phyloP scores from a whole-genome alignment of 2,797 vertebrate genomes.

The Melanotaenia boesemani region DNA sequence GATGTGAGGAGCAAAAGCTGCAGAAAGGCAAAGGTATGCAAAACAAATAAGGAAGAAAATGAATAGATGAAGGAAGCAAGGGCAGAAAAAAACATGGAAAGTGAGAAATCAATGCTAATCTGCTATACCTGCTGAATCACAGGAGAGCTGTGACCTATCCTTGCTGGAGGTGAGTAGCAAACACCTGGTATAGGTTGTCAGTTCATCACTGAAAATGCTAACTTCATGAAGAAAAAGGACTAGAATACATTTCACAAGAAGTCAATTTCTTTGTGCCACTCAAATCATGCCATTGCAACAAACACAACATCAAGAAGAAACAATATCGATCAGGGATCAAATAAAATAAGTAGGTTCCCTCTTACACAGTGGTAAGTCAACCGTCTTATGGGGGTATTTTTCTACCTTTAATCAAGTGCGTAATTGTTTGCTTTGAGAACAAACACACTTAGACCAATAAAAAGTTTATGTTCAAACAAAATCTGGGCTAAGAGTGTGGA shows the following conservation, averaged over 20 bases:
- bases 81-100: not conserved
- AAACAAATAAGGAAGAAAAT: constrained; percentile 13
- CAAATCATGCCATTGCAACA: not conserved
- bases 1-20: constrained; percentile 16
- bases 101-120: constrained; percentile 8
- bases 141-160: not conserved
- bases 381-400: too few relatives aligned
- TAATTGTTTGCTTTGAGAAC: too few relatives aligned
- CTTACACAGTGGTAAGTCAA: too few relatives aligned
- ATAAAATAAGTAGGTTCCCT: too few relatives aligned
- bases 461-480: too few relatives aligned
- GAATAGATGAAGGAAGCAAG: not conserved
- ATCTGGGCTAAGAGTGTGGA: too few relatives aligned
- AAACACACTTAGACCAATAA: too few relatives aligned
- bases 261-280: not conserved
- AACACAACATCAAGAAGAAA: not conserved
- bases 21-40: constrained; percentile 2
- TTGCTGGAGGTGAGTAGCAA: not conserved
- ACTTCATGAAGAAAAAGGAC: not conserved
- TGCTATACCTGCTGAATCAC: not conserved
- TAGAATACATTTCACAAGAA: not conserved
- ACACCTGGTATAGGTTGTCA: not conserved
- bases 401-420: too few relatives aligned
- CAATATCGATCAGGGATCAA: not conserved
- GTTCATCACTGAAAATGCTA: not conserved